Conservation (phyloP, 2,888 invertebrate genomes). For the Drosophila sordidula region DNA sequence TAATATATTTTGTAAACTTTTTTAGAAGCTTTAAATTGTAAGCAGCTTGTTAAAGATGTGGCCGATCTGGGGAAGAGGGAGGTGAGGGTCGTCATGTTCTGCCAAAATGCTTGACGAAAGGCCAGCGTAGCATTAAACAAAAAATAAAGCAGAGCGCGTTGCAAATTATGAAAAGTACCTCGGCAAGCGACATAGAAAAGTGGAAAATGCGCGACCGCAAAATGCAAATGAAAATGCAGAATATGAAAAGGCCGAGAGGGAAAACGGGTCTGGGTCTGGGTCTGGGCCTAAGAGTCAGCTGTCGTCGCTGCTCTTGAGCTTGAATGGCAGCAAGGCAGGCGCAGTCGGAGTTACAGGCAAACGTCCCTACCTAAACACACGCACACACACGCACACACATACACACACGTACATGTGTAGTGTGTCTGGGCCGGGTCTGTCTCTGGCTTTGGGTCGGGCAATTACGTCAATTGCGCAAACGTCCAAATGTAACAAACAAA, state of each 20-base stretch:
- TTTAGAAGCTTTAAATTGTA: conserved; percentile 30
- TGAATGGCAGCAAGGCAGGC: conserved; percentile 59
- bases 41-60: conserved; percentile 54
- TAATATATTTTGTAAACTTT: conserved; percentile 15
- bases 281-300: conserved; percentile 41
- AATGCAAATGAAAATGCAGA: conserved; percentile 65
- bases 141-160: conserved; percentile 30
- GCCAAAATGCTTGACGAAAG: conserved; percentile 47
- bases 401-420: conserved; percentile 22
- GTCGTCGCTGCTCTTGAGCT: conserved; percentile 76
- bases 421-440: conserved; percentile 62
- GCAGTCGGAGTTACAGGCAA: conserved; percentile 36
- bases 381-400: conserved; percentile 7
- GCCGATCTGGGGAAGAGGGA: background rate
- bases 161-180: conserved; percentile 72
- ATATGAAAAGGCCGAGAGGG: conserved; percentile 65
- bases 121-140: conserved; percentile 56
- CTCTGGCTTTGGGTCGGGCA: conserved; percentile 49
- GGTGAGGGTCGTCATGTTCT: background rate
- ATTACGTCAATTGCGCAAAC: conserved; percentile 78
- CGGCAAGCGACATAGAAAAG: conserved; percentile 40
- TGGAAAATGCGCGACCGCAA: conserved; percentile 52
- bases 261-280: conserved; percentile 61
- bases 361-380: conserved; percentile 35
- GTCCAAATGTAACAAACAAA: conserved; percentile 74